Conservation (phyloP, 2,888 invertebrate species). For the Tribolium freemani region DNA sequence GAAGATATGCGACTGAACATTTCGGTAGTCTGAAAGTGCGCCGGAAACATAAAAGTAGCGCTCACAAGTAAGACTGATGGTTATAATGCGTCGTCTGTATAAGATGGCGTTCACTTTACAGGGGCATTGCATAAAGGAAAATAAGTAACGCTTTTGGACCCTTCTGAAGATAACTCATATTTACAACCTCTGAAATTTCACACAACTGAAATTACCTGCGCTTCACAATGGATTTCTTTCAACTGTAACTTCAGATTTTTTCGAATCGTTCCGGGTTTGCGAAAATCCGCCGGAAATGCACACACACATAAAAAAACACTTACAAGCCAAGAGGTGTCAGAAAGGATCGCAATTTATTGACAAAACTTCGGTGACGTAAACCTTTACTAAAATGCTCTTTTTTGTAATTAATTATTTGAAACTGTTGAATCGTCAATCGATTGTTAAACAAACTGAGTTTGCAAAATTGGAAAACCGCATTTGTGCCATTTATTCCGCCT, state of each 20-base stretch:
- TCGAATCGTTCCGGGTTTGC: not conserved
- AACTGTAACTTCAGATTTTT: not conserved
- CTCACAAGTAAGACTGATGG: slow-evolving; percentile 42
- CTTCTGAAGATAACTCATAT: slow-evolving; percentile 13
- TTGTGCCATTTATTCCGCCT: not conserved
- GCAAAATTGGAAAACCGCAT: not conserved
- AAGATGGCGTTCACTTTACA: slow-evolving; percentile 31
- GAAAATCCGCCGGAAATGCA: not conserved
- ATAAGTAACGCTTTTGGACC: slow-evolving; percentile 23
- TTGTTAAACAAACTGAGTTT: not conserved
- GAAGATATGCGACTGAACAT: slow-evolving; percentile 34
- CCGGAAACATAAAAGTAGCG: slow-evolving; percentile 41
- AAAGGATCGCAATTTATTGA: too few relatives aligned
- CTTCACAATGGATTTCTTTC: not conserved
- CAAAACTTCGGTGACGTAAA: too few relatives aligned
- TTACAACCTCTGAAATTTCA: slow-evolving; percentile 12
- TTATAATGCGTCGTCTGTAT: slow-evolving; percentile 38
- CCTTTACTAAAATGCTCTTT: too few relatives aligned
- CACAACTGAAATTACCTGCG: slow-evolving; percentile 7
- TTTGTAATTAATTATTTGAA: too few relatives aligned
- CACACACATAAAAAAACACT: not conserved
- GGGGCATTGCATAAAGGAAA: slow-evolving; percentile 34
- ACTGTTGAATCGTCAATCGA: too few relatives aligned
- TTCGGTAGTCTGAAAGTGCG: slow-evolving; percentile 36
- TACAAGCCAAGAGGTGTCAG: not conserved